Conservation (phyloP, 2,797 vertebrate genomes). For the Crax fasciolata region DNA sequence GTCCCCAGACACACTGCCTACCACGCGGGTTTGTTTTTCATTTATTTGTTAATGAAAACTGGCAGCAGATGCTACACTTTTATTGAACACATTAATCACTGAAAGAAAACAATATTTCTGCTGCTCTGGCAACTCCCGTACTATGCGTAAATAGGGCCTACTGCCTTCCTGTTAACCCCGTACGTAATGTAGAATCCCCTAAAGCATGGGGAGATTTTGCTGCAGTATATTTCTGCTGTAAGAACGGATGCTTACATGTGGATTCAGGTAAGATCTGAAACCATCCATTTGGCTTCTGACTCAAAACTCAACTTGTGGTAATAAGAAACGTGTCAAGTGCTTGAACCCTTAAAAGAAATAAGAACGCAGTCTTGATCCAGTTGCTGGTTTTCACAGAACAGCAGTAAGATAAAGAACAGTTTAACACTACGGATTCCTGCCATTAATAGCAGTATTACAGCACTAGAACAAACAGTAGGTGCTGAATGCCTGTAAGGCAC, state of each 20-base stretch:
- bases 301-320: background rate
- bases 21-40: slow-evolving; percentile 78
- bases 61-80: slow-evolving; percentile 68
- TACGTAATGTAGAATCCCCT: background rate
- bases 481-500: background rate
- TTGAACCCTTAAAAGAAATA: background rate
- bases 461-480: background rate
- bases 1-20: slow-evolving; percentile 79
- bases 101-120: slow-evolving; percentile 70
- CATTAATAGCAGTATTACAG: background rate
- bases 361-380: background rate
- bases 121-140: slow-evolving; percentile 56
- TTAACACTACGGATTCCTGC: background rate
- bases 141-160: slow-evolving; percentile 28
- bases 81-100: slow-evolving; percentile 70
- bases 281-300: background rate
- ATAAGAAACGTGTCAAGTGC: background rate
- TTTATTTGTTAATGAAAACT: slow-evolving; percentile 83
- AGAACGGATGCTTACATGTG: background rate
- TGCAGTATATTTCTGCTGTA: background rate
- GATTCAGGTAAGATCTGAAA: background rate
- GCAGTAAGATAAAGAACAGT: background rate
- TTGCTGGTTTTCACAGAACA: background rate
- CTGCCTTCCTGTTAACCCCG: slow-evolving; percentile 48
- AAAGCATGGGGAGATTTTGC: background rate